These are phyloP conservation scores for Myopa testacea DNA, from an alignment of 2,888 invertebrate species.

Conservation along the genomic window DNA sequence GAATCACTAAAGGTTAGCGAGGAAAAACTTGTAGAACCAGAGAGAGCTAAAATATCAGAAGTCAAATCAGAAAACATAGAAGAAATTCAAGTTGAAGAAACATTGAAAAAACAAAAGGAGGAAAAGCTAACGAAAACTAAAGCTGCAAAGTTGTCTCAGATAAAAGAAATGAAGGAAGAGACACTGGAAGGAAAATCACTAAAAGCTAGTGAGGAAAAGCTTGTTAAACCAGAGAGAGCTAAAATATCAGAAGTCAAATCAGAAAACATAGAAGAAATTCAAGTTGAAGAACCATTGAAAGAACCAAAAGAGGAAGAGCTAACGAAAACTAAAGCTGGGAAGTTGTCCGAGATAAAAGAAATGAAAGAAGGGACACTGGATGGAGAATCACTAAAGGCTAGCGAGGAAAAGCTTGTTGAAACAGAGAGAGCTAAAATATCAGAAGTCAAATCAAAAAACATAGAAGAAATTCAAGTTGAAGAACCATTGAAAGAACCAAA, in stretches of 20 bases:
- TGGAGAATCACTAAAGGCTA: background rate
- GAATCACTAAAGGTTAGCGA: background rate
- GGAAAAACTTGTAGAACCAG: conserved; percentile 3
- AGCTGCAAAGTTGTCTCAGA: background rate
- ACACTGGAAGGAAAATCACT: background rate
- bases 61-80: background rate
- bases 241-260: conserved; percentile 32
- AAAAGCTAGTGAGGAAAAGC: background rate
- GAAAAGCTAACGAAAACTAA: background rate
- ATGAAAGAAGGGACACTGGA: conserved; percentile 26
- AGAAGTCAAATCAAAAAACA: conserved; percentile 8
- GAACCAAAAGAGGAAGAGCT: conserved; percentile 33
- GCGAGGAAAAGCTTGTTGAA: conserved; percentile 36
- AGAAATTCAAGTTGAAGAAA: background rate
- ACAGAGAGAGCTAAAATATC: conserved; percentile 38
- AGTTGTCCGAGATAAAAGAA: conserved; percentile 19
- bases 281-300: background rate
- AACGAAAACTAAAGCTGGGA: background rate
- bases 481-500: conserved; percentile 11
- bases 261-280: conserved; percentile 11
- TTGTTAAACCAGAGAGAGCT: conserved; percentile 42
- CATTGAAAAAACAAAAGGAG: background rate
- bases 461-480: background rate
- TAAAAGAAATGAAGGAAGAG: background rate
- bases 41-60: conserved; percentile 14